Conservation (phyloP, 2,113 vertebrate genomes). For the Alligator sinensis region DNA sequence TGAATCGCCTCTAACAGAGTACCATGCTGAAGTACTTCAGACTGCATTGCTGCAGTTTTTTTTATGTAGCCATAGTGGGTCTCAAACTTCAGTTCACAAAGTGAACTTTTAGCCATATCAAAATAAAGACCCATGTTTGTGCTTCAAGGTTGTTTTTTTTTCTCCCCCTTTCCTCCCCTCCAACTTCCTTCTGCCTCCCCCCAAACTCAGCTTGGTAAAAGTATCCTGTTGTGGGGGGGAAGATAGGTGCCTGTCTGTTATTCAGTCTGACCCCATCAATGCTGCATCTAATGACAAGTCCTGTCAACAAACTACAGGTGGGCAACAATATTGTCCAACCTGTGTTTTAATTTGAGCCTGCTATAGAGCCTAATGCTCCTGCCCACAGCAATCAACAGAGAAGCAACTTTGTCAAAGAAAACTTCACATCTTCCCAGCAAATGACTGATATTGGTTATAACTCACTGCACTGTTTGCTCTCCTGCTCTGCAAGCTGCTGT, state of each 20-base stretch:
- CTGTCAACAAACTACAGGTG: not conserved
- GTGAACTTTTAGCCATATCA: not conserved
- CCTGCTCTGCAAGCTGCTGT: not conserved
- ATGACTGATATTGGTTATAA: not conserved
- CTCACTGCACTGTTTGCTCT: not conserved
- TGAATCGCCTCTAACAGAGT: not conserved
- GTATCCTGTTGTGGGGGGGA: not conserved
- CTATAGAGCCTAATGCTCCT: not conserved
- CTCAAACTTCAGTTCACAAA: slow-evolving; percentile 35
- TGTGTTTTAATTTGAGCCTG: not conserved
- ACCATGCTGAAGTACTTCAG: not conserved
- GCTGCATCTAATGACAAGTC: not conserved
- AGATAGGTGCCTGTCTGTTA: not conserved
- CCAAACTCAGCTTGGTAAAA: not conserved
- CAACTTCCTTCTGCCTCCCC: too few species aligned
- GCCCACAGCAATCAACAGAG: not conserved
- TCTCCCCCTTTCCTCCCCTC: too few species aligned
- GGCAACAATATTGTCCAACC: not conserved
- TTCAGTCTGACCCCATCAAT: not conserved
- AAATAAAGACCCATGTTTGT: not conserved
- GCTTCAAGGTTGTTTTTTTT: too few species aligned
- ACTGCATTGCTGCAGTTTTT: not conserved
- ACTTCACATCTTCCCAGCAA: not conserved
- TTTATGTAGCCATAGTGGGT: not conserved
- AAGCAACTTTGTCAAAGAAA: slow-evolving; percentile 29